Percentiles rank a stretch among this genome's conserved stretches.
phyloP scores from a whole-genome alignment of 2,888 invertebrate genomes.

The Colletes collaris region DNA sequence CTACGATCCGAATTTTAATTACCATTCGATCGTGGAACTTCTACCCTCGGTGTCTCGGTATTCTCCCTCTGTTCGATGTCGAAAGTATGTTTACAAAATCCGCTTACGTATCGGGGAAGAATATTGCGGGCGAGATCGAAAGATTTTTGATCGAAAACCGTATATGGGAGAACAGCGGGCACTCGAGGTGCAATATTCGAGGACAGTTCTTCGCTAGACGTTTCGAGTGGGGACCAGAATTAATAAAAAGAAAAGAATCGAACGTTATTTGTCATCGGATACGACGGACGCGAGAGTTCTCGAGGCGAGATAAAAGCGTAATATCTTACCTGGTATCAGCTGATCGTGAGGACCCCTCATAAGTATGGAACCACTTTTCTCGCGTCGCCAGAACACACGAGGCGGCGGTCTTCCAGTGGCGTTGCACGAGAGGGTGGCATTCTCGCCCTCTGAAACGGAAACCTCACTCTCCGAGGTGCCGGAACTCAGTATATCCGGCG shows the following conservation, averaged over 20 bases:
- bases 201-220: background rate
- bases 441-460: constrained; percentile 89
- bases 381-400: constrained; percentile 84
- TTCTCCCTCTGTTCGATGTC: too few species aligned
- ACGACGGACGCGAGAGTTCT: constrained; percentile 45
- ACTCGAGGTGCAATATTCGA: constrained; percentile 13
- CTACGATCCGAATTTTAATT: constrained; percentile 30
- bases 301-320: constrained; percentile 51
- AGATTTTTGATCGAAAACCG: background rate
- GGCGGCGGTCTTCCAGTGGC: constrained; percentile 90
- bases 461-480: constrained; percentile 90
- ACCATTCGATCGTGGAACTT: background rate
- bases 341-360: constrained; percentile 75
- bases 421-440: constrained; percentile 89
- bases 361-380: constrained; percentile 76
- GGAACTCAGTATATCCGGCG: constrained; percentile 91
- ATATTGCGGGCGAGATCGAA: too few species aligned
- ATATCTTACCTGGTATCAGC: constrained; percentile 72
- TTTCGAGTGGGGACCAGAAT: constrained; percentile 28
- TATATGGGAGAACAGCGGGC: background rate
- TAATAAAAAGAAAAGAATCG: constrained; percentile 50
- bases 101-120: too few species aligned
- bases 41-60: background rate
- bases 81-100: too few species aligned
- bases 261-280: constrained; percentile 50